Evolutionary conservation across 2,888 invertebrate genomes (phyloP).

Genomic region (Minunthozetes semirufus): DNA sequence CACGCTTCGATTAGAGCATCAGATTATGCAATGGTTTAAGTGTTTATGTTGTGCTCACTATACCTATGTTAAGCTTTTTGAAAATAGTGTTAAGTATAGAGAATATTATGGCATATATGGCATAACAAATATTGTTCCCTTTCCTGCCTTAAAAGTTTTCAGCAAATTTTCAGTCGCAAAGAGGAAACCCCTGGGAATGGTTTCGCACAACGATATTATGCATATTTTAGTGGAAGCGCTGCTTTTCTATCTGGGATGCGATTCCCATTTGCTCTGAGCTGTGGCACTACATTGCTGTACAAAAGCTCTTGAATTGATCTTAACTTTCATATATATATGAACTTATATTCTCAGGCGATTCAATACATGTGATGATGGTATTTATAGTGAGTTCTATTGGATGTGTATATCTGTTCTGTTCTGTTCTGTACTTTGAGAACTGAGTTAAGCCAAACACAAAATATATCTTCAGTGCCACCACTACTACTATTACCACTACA

Average conservation of each 20-base stretch:
- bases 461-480: background rate
- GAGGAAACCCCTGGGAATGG: background rate
- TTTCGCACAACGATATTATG: slow-evolving; percentile 1
- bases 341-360: slow-evolving; percentile 21
- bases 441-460: background rate
- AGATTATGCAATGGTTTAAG: slow-evolving; percentile 22
- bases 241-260: background rate
- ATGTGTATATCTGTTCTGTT: background rate
- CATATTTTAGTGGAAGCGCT: slow-evolving; percentile 11
- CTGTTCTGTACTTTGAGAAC: background rate
- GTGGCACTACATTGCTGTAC: background rate
- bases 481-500: no score
- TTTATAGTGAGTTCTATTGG: slow-evolving; percentile 14
- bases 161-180: slow-evolving; percentile 21
- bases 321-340: slow-evolving; percentile 18
- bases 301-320: slow-evolving; percentile 25
- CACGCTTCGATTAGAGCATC: slow-evolving; percentile 20
- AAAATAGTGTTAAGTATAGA: background rate
- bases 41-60: slow-evolving; percentile 8
- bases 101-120: slow-evolving; percentile 4
- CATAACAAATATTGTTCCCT: slow-evolving; percentile 11
- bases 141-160: slow-evolving; percentile 11
- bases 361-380: slow-evolving; percentile 13
- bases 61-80: background rate
- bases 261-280: background rate